These are phyloP conservation scores for Orchestes rusci DNA, from an alignment of 2,888 invertebrate species.

Conservation along the genomic window DNA sequence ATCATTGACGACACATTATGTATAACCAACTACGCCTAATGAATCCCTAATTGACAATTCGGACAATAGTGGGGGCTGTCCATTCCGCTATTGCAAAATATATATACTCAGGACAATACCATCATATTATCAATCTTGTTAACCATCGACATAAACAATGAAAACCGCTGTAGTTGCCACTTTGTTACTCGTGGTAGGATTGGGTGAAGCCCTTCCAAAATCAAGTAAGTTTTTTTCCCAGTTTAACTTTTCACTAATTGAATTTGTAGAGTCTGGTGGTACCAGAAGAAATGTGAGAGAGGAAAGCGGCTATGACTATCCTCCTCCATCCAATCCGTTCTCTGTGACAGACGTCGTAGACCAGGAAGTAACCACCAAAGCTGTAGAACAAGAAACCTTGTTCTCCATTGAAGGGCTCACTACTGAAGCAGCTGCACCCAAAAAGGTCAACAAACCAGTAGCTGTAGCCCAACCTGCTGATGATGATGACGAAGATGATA, in stretches of 20 bases:
- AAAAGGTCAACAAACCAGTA: conserved; percentile 13
- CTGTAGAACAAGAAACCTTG: conserved; percentile 26
- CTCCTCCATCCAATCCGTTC: not conserved
- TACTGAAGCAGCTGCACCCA: conserved; percentile 11
- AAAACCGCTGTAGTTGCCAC: conserved; percentile 4
- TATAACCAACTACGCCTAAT: no score
- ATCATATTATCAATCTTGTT: no score
- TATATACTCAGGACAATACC: no score
- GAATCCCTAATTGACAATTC: no score
- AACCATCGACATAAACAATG: no score
- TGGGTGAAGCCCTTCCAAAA: conserved; percentile 7
- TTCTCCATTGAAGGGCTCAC: conserved; percentile 16
- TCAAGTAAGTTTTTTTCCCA: conserved; percentile 4
- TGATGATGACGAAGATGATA: conserved; percentile 45
- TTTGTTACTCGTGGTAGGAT: conserved; percentile 7
- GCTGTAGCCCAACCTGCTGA: conserved; percentile 5
- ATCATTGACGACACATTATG: no score
- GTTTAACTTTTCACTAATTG: no score
- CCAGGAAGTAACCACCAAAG: conserved; percentile 8
- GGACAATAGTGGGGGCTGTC: no score
- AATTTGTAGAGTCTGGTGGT: no score
- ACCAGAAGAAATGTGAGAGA: not conserved
- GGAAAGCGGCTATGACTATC: not conserved
- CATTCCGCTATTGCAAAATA: no score
- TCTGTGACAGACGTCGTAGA: no score